A percentile compares a stretch with the other conserved stretches of the same genome.
Evolutionary conservation across 2,113 vertebrate genomes (phyloP).

Genomic region (Brachyistius frenatus): DNA sequence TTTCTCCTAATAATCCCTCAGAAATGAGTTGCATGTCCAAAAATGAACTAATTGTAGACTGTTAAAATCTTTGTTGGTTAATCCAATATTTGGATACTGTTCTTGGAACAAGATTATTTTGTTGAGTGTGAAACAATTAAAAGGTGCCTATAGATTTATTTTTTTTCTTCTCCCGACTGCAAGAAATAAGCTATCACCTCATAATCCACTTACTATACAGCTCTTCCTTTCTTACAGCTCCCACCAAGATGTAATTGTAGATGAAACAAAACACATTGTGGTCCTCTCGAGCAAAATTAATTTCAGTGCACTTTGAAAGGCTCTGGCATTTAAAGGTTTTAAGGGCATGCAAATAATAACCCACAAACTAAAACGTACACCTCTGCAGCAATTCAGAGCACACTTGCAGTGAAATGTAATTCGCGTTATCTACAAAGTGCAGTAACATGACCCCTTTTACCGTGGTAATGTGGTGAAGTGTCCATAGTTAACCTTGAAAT

Average conservation of each 20-base stretch:
- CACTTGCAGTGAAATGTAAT: neutral
- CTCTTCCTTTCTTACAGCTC: neutral
- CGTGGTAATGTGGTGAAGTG: neutral
- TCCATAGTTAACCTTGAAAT: neutral
- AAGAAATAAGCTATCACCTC: neutral
- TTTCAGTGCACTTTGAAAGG: slow-evolving; percentile 12
- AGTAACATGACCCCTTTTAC: neutral
- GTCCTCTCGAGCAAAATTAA: neutral
- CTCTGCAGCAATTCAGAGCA: too few species aligned
- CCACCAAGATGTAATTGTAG: neutral
- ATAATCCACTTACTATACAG: slow-evolving; percentile 10
- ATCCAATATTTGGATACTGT: neutral
- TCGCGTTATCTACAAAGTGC: slow-evolving; percentile 12
- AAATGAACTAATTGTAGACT: neutral
- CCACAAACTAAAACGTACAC: neutral
- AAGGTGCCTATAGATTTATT: neutral
- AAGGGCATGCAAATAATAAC: neutral
- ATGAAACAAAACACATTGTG: neutral
- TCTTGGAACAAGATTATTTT: neutral
- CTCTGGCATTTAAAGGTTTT: neutral
- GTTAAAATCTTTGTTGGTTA: neutral
- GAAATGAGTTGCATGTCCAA: neutral
- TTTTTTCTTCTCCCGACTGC: neutral
- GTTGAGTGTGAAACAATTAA: neutral
- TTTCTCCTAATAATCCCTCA: neutral